phyloP scores from a whole-genome alignment of 2,888 invertebrate genomes.

The Micoletzkya japonica region DNA sequence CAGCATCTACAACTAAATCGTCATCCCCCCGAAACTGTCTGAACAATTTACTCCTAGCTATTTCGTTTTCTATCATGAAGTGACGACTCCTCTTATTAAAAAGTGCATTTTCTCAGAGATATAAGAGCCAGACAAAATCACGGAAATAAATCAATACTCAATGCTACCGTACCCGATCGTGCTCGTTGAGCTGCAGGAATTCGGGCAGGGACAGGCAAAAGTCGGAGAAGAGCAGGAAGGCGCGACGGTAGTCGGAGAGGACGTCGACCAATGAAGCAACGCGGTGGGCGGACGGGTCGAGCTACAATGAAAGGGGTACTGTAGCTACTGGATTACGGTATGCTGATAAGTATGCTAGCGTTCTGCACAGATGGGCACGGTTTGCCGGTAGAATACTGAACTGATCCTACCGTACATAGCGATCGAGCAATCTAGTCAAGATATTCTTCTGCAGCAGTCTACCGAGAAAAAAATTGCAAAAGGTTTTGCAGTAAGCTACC shows the following conservation, averaged over 20 bases:
- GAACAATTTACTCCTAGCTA: no score
- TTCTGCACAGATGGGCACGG: no score
- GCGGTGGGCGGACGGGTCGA: slow-evolving; percentile 36
- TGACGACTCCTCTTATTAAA: no score
- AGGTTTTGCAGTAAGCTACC: no score
- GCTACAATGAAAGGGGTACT: slow-evolving; percentile 10
- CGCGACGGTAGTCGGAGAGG: slow-evolving; percentile 38
- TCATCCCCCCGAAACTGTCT: neutral
- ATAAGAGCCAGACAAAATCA: no score
- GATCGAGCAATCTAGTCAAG: no score
- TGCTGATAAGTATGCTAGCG: neutral
- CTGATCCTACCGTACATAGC: no score
- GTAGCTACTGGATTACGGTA: neutral
- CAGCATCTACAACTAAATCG: slow-evolving; percentile 31
- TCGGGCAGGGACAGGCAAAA: slow-evolving; percentile 25
- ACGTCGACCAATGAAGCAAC: slow-evolving; percentile 47
- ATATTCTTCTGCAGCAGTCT: no score
- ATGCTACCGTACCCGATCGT: slow-evolving; percentile 30
- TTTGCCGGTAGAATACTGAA: no score
- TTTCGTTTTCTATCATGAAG: no score
- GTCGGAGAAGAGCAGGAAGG: slow-evolving; percentile 19
- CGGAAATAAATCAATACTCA: neutral
- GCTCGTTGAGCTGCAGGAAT: slow-evolving; percentile 26
- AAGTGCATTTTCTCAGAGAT: no score
- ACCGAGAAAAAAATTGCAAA: no score